These are phyloP conservation scores for Cephus pygmeus DNA, from an alignment of 2,888 invertebrate species.

Conservation along the genomic window DNA sequence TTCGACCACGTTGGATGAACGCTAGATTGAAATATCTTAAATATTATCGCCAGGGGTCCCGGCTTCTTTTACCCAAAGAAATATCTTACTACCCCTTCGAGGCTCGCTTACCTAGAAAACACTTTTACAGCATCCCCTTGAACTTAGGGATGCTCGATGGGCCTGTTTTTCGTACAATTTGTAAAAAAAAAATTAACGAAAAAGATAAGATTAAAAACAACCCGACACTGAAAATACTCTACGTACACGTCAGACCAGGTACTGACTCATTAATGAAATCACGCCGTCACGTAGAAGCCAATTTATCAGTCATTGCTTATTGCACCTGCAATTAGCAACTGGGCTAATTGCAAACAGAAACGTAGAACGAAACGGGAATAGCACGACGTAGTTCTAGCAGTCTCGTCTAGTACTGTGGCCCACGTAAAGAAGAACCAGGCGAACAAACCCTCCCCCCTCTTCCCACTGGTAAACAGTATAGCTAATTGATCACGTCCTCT, in stretches of 20 bases:
- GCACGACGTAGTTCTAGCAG: neutral
- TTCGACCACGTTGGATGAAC: neutral
- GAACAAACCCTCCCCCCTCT: neutral
- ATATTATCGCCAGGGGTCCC: constrained; percentile 5
- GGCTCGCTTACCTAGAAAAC: neutral
- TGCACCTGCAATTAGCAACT: neutral
- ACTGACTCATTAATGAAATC: neutral
- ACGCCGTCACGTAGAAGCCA: neutral
- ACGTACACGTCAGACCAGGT: neutral
- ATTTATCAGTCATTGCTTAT: neutral
- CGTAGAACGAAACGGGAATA: neutral
- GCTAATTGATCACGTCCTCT: constrained; percentile 21
- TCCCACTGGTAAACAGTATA: neutral
- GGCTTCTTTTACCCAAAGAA: neutral
- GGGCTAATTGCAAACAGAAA: neutral
- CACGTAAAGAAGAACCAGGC: constrained; percentile 3
- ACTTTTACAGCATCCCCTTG: neutral
- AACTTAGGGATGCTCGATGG: neutral
- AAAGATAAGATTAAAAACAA: neutral
- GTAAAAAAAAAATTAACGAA: neutral
- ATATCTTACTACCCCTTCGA: neutral
- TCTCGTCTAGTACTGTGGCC: neutral
- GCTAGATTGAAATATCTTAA: constrained; percentile 8
- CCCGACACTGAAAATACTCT: neutral
- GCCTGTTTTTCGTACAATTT: neutral